Conservation (phyloP, 2,888 invertebrate species). For the Hetaerina titia region DNA sequence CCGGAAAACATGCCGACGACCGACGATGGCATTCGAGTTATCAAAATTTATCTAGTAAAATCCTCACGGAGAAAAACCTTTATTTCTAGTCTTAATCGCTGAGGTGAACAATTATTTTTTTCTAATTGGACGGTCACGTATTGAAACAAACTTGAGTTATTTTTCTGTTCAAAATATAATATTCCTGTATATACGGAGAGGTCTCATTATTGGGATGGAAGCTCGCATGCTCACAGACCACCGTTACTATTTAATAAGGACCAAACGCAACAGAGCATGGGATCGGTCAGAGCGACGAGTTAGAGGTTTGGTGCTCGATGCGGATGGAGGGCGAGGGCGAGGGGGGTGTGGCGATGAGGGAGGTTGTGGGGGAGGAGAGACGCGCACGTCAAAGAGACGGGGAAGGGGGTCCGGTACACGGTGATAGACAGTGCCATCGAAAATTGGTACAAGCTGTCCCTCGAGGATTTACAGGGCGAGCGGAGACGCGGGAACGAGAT, state of each 20-base stretch:
- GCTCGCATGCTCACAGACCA: neutral
- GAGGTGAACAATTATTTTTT: too few species aligned
- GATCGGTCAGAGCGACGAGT: neutral
- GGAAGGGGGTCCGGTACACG: conserved; percentile 13
- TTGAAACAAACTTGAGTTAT: too few species aligned
- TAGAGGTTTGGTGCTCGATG: neutral
- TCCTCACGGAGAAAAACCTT: too few species aligned
- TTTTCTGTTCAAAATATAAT: too few species aligned
- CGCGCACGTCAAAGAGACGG: neutral
- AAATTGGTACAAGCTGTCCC: conserved; percentile 65
- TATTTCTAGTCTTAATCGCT: too few species aligned
- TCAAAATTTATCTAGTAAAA: too few species aligned
- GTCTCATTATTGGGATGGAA: too few species aligned
- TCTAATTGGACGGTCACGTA: too few species aligned
- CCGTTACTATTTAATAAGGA: conserved; percentile 22
- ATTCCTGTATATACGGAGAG: too few species aligned
- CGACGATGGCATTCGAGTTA: too few species aligned
- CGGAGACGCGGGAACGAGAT: neutral
- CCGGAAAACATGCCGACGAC: too few species aligned
- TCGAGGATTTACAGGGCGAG: conserved; percentile 57
- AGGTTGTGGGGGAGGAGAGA: neutral
- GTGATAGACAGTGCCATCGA: conserved; percentile 67
- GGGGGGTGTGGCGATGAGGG: neutral
- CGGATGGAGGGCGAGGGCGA: neutral
- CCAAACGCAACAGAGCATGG: conserved; percentile 28